Conservation (phyloP, 2,113 vertebrate genomes). For the Ctenodactylus gundi region DNA sequence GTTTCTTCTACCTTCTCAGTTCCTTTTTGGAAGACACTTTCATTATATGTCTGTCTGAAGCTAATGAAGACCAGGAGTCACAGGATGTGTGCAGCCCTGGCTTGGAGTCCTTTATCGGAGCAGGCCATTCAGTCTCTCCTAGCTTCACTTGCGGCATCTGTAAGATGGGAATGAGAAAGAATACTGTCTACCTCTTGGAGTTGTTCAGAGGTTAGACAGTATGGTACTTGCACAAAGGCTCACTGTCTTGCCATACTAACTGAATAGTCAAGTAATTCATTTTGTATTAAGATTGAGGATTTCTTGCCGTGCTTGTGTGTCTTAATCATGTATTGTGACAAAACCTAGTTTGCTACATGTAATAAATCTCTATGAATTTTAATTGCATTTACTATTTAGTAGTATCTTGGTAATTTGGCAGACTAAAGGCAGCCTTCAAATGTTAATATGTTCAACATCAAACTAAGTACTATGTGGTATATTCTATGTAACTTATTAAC, state of each 20-base stretch:
- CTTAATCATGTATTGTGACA: background rate
- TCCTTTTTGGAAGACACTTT: background rate
- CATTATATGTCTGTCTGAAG: background rate
- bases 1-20: background rate
- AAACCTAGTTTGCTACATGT: background rate
- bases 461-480: background rate
- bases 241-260: background rate
- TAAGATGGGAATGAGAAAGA: background rate
- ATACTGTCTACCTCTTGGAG: too few relatives aligned
- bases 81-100: background rate
- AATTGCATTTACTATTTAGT: slow-evolving; percentile 5
- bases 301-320: background rate
- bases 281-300: background rate
- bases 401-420: slow-evolving; percentile 14
- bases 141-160: background rate
- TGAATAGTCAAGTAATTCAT: background rate
- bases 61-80: background rate
- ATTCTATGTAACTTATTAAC: background rate
- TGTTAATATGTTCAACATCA: background rate
- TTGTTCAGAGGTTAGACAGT: background rate
- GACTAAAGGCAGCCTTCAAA: background rate
- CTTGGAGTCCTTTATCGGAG: background rate
- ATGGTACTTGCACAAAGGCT: background rate
- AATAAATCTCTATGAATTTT: slow-evolving; percentile 42
- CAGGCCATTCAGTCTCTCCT: background rate